Base-by-base conservation (phyloP, 2,797 vertebrate genomes). In the Micromesistius poutassou region DNA sequence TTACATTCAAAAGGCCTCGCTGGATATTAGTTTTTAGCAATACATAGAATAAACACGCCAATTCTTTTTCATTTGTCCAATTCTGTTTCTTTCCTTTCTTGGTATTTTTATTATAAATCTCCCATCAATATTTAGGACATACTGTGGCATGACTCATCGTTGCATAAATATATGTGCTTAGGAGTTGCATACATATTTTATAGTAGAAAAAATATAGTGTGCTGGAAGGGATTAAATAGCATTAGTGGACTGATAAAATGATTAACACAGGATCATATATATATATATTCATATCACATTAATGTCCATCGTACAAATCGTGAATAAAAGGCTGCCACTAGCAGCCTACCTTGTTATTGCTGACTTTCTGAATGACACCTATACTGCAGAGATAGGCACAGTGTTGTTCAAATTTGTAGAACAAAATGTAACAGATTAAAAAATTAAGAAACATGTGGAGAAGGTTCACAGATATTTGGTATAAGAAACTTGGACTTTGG, bases 121-220 rank as follows among this genome's bases (percentile, higher is more conserved):
- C 50, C 3, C 30, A 83, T 74, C 36, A 75, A 77, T 72, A 79
- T 80, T 55, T 16, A 10, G 42, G 40, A 62, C 46, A 30, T 35
- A 74, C 35, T 19, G 35, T 71, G 74, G 82, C 79, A 79, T 14
- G 30, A 50, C 72, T 76, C 62, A 73, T 40, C 36, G 7, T 87
- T 88, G 80, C 83, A 84, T 88, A 84, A 76, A 85, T 81, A 85
- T 84, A 77, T 84, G 77, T 75, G 83, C 74, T 46, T 70, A 70
- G 68, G 36, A 76, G 55, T 35, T 76, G 78, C 78, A 79, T 74
- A 73, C 38, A 79, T 70, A 79, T 77, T 77, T 74, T 9, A 73
- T 8, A 73, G 55, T 33, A 74, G 28, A 72, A 22, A 71, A 71
- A 35, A 80, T 33, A 70, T 71, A 76, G 62, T 81, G 76, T 76